These are phyloP conservation scores for Elgaria multicarinata DNA, from an alignment of 2,113 vertebrate genomes.

Conservation along the genomic window DNA sequence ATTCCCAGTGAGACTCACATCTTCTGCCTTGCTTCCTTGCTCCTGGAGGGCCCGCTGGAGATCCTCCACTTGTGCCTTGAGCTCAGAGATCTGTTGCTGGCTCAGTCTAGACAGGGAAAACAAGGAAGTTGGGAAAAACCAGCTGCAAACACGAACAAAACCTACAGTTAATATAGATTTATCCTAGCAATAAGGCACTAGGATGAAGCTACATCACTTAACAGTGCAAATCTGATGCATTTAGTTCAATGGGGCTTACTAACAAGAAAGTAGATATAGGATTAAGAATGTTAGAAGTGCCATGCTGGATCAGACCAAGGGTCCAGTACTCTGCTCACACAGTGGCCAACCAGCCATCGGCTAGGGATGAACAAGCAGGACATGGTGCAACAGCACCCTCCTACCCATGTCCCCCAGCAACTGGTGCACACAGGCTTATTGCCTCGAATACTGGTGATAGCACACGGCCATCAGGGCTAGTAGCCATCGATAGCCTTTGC, in stretches of 20 bases:
- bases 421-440: no score
- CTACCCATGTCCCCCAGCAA: no score
- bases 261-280: not conserved
- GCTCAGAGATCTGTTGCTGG: conserved; percentile 86
- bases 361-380: no score
- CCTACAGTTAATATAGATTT: not conserved
- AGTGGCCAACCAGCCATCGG: no score
- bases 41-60: conserved; percentile 86
- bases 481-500: no score
- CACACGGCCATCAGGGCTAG: no score
- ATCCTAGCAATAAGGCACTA: not conserved
- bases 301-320: no score
- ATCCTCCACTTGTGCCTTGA: conserved; percentile 85
- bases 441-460: no score
- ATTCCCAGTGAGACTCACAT: conserved; percentile 80
- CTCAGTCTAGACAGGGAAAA: conserved; percentile 76
- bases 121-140: not conserved
- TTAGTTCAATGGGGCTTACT: not conserved
- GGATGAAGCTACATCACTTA: not conserved
- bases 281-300: no score
- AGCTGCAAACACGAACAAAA: not conserved
- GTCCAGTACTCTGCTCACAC: no score
- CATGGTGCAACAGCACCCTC: no score
- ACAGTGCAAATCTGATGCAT: not conserved
- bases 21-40: conserved; percentile 85